A percentile compares a stretch with the other conserved stretches of the same genome.
These are phyloP conservation scores for Rhopalosiphum maidis DNA, from an alignment of 1,140 invertebrate genomes.

Conservation along the genomic window DNA sequence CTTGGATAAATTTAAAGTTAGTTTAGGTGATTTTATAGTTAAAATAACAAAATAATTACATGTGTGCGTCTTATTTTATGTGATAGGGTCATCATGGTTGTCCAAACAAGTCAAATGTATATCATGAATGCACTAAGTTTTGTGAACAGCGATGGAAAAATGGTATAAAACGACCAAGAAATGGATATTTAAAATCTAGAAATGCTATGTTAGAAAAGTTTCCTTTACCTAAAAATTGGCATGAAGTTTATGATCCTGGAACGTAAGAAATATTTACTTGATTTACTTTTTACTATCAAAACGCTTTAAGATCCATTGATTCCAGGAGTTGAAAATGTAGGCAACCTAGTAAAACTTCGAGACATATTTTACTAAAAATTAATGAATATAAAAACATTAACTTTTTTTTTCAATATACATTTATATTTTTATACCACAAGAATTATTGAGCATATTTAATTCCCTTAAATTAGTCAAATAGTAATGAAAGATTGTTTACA, in stretches of 20 bases:
- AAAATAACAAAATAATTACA: background rate
- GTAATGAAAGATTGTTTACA: too few relatives aligned
- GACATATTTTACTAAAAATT: too few relatives aligned
- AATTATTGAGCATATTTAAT: too few relatives aligned
- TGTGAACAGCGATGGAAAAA: constrained; percentile 89
- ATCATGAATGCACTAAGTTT: constrained; percentile 88
- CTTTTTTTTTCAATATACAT: too few relatives aligned
- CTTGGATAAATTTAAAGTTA: constrained; percentile 61
- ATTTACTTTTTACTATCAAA: background rate
- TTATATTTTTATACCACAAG: too few relatives aligned
- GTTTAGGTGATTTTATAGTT: constrained; percentile 62
- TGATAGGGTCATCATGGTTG: constrained; percentile 77
- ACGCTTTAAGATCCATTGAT: background rate
- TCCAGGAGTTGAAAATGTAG: too few relatives aligned
- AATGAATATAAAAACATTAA: too few relatives aligned
- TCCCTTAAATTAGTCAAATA: too few relatives aligned
- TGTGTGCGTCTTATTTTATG: constrained; percentile 58
- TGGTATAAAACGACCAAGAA: constrained; percentile 74
- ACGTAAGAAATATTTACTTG: constrained; percentile 67
- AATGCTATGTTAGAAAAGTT: constrained; percentile 84
- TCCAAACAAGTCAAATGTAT: constrained; percentile 95
- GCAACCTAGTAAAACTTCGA: too few relatives aligned
- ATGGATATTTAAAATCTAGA: constrained; percentile 78
- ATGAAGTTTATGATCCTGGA: constrained; percentile 90
- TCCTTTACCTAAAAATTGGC: constrained; percentile 91